A percentile compares a stretch with the other conserved stretches of the same genome.
phyloP scores from a whole-genome alignment of 2,888 invertebrate species.

The Caenorhabditis sp. region DNA sequence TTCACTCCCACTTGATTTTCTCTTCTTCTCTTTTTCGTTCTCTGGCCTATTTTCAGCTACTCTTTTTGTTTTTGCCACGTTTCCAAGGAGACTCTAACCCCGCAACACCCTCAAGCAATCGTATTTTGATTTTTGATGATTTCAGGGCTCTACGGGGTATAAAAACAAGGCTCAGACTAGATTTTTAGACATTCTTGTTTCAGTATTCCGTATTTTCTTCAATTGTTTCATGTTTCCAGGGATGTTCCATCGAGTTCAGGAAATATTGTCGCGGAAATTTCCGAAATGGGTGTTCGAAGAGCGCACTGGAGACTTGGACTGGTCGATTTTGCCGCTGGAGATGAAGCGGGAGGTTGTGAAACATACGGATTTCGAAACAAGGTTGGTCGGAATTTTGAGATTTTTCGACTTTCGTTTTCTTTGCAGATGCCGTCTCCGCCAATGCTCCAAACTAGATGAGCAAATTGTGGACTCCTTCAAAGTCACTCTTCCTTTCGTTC shows the following conservation, averaged over 20 bases:
- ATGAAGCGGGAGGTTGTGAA: constrained; percentile 37
- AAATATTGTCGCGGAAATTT: constrained; percentile 21
- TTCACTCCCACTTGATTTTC: not conserved
- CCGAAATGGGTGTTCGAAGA: constrained; percentile 35
- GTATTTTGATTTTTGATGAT: constrained; percentile 6
- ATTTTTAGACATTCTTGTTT: not conserved
- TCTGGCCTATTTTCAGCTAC: not conserved
- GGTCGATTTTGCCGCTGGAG: constrained; percentile 29
- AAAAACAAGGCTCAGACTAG: not conserved
- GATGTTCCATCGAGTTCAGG: constrained; percentile 27
- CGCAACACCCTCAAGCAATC: not conserved
- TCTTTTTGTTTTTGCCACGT: not conserved
- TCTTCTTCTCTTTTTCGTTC: not conserved
- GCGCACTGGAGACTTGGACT: constrained; percentile 9
- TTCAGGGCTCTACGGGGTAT: not conserved
- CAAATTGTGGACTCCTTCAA: constrained; percentile 21
- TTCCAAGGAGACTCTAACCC: not conserved
- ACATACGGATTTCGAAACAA: constrained; percentile 28
- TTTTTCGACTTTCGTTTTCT: not conserved
- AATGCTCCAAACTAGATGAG: constrained; percentile 11
- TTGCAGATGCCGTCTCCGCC: constrained; percentile 29
- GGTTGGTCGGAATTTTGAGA: not conserved
- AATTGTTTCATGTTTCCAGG: not conserved
- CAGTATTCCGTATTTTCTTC: not conserved
- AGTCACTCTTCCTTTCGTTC: constrained; percentile 12